A percentile compares a stretch with the other conserved stretches of the same genome.
Conservation (phyloP, 2,113 vertebrate species). For the Urocynchramus pylzowi region DNA sequence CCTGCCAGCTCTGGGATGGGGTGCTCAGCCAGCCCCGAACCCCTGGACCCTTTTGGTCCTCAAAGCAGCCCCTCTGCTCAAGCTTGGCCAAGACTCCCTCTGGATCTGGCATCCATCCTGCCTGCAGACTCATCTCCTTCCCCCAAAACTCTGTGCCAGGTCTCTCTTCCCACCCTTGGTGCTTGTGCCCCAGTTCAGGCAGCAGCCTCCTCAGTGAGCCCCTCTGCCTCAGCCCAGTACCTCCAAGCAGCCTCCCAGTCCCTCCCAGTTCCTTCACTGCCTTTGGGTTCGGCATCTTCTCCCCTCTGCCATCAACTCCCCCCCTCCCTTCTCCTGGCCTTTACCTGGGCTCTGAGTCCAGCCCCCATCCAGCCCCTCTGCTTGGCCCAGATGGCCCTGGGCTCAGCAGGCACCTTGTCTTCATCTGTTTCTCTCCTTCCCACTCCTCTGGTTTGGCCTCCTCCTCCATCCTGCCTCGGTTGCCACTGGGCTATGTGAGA, state of each 20-base stretch:
- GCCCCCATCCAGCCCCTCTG: not conserved
- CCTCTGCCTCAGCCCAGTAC: not conserved
- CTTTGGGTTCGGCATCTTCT: not conserved
- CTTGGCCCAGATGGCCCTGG: not conserved
- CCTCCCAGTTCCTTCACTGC: not conserved
- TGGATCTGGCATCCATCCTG: fast-evolving
- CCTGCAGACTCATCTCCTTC: not conserved
- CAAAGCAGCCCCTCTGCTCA: not conserved
- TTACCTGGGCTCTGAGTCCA: not conserved
- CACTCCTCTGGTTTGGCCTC: not conserved
- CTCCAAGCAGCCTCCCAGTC: not conserved
- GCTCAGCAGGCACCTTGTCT: not conserved
- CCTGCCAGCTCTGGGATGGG: not conserved
- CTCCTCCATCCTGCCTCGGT: not conserved
- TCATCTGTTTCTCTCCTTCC: not conserved
- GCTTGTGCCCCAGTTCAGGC: not conserved
- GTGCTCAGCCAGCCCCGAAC: not conserved
- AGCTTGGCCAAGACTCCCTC: not conserved
- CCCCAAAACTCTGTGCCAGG: not conserved
- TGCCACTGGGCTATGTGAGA: not conserved
- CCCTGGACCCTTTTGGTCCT: not conserved
- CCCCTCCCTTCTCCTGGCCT: not conserved
- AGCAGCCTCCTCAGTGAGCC: not conserved
- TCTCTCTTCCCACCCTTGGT: not conserved
- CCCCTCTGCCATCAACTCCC: not conserved